phyloP scores from a whole-genome alignment of 2,797 vertebrate species.

The Sciaenops ocellatus region DNA sequence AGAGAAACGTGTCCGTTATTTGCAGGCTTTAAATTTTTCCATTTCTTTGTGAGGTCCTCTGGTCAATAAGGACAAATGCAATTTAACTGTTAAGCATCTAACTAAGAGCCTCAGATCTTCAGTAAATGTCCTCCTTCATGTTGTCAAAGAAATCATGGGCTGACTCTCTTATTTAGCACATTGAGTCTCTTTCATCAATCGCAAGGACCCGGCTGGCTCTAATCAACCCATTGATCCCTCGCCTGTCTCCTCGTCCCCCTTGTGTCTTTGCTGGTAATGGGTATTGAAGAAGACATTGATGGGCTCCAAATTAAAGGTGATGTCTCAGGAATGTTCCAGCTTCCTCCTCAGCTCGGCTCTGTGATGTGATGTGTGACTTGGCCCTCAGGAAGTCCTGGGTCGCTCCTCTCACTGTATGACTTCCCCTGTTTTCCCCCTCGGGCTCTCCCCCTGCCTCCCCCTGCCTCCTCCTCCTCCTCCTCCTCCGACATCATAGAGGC shows the following conservation, averaged over 20 bases:
- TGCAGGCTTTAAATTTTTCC: not conserved
- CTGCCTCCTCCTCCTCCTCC: no score
- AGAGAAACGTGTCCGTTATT: not conserved
- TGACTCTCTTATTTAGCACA: conserved; percentile 1
- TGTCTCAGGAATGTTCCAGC: conserved; percentile 47
- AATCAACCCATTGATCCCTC: conserved; percentile 46
- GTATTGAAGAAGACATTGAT: conserved; percentile 47
- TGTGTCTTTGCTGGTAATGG: conserved; percentile 24
- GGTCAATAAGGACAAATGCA: not conserved
- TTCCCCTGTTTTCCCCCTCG: not conserved
- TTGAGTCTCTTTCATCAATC: conserved; percentile 9
- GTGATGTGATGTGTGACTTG: conserved; percentile 24
- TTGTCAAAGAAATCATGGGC: not conserved
- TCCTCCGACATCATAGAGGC: conserved; percentile 8
- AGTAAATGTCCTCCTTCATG: not conserved
- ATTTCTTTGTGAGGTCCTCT: no score
- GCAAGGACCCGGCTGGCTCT: not conserved
- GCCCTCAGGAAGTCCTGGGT: conserved; percentile 17
- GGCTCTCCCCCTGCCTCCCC: not conserved
- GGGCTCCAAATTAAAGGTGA: conserved; percentile 54
- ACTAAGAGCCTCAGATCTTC: not conserved
- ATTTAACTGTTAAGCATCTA: not conserved
- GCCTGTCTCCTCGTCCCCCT: conserved; percentile 11
- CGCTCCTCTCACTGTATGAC: not conserved
- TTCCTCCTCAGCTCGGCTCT: not conserved